These are phyloP conservation scores for Urophycis tenuis DNA, from an alignment of 2,797 vertebrate species.

Conservation along the genomic window DNA sequence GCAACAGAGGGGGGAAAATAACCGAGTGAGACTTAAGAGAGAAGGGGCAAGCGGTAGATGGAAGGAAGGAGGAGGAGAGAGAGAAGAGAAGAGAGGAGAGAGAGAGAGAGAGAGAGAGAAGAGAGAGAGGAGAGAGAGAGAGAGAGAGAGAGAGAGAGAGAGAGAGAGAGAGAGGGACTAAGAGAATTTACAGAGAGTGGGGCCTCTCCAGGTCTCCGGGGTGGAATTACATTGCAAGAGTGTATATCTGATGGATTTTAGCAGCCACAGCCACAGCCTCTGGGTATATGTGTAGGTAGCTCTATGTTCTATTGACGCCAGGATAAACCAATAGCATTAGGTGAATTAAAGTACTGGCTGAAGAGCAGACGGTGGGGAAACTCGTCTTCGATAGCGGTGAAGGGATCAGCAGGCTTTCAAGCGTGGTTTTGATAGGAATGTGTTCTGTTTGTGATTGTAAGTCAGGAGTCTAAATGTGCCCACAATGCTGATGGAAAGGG, in stretches of 20 bases:
- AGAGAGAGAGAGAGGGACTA: not conserved
- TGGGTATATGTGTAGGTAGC: slow-evolving; percentile 37
- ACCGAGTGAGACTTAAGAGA: not conserved
- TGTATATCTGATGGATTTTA: slow-evolving; percentile 49
- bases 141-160: not conserved
- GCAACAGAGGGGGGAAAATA: not conserved
- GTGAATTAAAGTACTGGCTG: slow-evolving; percentile 16
- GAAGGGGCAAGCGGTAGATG: not conserved
- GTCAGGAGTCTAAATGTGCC: not conserved
- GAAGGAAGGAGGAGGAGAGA: not conserved
- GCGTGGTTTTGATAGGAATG: not conserved
- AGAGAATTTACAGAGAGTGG: not conserved
- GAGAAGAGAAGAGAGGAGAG: not conserved
- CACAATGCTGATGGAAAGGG: not conserved
- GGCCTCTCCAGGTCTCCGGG: not conserved
- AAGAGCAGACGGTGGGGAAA: not conserved
- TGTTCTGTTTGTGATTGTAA: not conserved
- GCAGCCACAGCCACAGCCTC: slow-evolving; percentile 25
- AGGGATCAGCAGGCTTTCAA: slow-evolving; percentile 19
- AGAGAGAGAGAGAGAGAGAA: not conserved
- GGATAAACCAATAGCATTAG: slow-evolving; percentile 50
- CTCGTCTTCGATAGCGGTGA: slow-evolving; percentile 16
- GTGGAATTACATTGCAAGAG: slow-evolving; percentile 39
- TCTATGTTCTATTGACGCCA: slow-evolving; percentile 39
- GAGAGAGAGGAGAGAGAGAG: not conserved